Percentiles rank a stretch among this genome's conserved stretches.
phyloP scores from a whole-genome alignment of 2,113 vertebrate species.

The Vimba vimba region DNA sequence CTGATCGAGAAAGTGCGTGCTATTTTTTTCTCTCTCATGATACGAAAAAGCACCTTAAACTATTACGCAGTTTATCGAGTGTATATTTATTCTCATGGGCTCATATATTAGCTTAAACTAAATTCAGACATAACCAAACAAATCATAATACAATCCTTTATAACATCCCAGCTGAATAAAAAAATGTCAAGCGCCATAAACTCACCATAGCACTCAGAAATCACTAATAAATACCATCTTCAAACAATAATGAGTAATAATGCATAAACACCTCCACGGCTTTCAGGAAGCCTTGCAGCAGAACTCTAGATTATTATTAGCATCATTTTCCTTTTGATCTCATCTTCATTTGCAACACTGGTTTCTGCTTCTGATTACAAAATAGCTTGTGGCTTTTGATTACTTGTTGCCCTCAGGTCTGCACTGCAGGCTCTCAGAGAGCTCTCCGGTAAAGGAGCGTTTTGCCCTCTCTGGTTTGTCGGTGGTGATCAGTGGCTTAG shows the following conservation, averaged over 20 bases:
- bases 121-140: background rate
- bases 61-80: background rate
- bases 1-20: background rate
- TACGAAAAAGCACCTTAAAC: background rate
- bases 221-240: background rate
- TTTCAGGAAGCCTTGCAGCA: constrained; percentile 16
- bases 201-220: background rate
- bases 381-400: constrained; percentile 48
- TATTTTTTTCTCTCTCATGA: background rate
- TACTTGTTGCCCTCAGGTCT: constrained; percentile 45
- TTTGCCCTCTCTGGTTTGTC: constrained; percentile 43
- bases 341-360: constrained; percentile 40
- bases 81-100: background rate
- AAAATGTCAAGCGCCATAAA: background rate
- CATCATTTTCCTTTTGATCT: constrained; percentile 40
- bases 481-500: constrained; percentile 58
- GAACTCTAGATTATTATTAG: constrained; percentile 22
- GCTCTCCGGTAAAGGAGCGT: constrained; percentile 27
- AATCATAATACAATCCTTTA: background rate
- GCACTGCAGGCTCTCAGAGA: constrained; percentile 25
- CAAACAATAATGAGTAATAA: background rate
- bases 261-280: constrained; percentile 8
- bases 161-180: background rate
- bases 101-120: background rate
- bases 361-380: constrained; percentile 40